Base-by-base conservation (phyloP, 92 coral and sea anemone genomes). In the Siderastrea siderea region DNA sequence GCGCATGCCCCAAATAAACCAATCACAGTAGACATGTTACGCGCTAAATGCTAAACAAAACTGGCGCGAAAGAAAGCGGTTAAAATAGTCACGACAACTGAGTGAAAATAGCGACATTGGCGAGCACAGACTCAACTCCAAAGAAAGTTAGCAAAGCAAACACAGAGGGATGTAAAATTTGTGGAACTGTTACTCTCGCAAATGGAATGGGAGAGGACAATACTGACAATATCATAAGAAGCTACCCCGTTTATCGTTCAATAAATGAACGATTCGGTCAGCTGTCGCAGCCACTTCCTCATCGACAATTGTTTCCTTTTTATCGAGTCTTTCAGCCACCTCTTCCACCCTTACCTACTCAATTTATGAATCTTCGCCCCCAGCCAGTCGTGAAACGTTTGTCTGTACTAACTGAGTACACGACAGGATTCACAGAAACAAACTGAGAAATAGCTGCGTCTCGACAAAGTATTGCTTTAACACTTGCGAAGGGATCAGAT, bases 141-240 rank as follows among this genome's bases (percentile, higher is more conserved):
- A 84, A 17, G 16, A 74, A 72, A 55, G 17, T 13, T 74, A 54
- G 55, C 66, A 73, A 74, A n/a, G 64, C 26, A 10, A 73, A 5
- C 55, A 15, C n/a, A 19, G 86, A 82, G 64, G 26, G 9, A 2
- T 84, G 88, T 76, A 46, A 51, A 74, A 68, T 74, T 16, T 84
- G 88, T 84, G 88, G 88, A 63, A 72, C 9, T 72, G 9, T 67
- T 16, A 75, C 88, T 16, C 65, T 3, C 26, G 5, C 51, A 75
- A 82, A 70, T 46, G 10, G 5, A 51, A 73, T 73, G 43, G 3
- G 61, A 51, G 44, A 73, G 43, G 5, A 26, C 0, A 26, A 26
- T 26, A 26, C 38, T 26, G 38, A 26, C 38, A 0, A 26, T 26
- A 26, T 26, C 38, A 26, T 26, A 26, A 26, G 38, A 26, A 26